These are phyloP conservation scores for Norana najaformis DNA, from an alignment of 2,888 invertebrate species.

Conservation along the genomic window DNA sequence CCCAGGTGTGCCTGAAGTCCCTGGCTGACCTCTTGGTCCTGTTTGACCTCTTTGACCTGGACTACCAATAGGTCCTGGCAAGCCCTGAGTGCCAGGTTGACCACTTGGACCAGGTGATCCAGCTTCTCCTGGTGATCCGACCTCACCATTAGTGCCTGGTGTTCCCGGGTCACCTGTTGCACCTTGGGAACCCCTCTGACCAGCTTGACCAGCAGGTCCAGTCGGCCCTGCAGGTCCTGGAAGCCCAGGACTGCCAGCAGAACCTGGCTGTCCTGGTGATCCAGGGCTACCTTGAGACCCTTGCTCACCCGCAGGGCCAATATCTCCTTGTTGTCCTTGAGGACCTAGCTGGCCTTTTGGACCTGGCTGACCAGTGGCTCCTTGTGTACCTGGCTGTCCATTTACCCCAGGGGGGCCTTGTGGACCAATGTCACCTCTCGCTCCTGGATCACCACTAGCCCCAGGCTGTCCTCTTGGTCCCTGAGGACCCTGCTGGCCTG, in stretches of 20 bases:
- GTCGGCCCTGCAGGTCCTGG: constrained; percentile 29
- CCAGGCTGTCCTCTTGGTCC: constrained; percentile 39
- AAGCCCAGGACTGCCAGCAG: constrained; percentile 4
- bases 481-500: constrained; percentile 38
- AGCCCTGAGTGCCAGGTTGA: constrained; percentile 26
- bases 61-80: constrained; percentile 38
- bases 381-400: constrained; percentile 46
- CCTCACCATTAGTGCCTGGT: constrained; percentile 34
- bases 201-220: constrained; percentile 30
- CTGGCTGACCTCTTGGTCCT: constrained; percentile 54
- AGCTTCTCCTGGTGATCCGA: constrained; percentile 31
- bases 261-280: constrained; percentile 24
- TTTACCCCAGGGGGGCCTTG: constrained; percentile 22
- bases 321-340: constrained; percentile 60
- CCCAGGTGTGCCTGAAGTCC: constrained; percentile 40
- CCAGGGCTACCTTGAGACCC: constrained; percentile 28
- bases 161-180: constrained; percentile 36
- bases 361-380: constrained; percentile 51
- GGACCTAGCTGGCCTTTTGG: constrained; percentile 34
- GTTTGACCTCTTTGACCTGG: constrained; percentile 32
- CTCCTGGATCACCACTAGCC: constrained; percentile 30
- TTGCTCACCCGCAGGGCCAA: constrained; percentile 34
- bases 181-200: constrained; percentile 39
- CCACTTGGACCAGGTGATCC: constrained; percentile 36
- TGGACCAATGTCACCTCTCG: constrained; percentile 33